phyloP scores from a whole-genome alignment of 2,113 vertebrate species.

The Grus americana region DNA sequence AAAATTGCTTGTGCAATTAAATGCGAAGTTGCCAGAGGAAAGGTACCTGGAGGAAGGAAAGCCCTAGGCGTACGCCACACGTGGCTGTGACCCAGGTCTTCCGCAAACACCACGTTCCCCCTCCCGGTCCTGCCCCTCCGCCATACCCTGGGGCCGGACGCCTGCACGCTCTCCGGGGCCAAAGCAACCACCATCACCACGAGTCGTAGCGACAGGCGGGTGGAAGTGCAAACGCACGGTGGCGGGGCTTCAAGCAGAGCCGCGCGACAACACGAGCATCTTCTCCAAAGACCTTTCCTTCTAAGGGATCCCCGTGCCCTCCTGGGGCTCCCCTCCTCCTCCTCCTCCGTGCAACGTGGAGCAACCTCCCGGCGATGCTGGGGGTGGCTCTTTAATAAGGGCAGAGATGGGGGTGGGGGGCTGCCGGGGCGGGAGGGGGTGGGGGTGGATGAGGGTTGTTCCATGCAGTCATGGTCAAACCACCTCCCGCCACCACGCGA shows the following conservation, averaged over 20 bases:
- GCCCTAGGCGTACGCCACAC: rapidly evolving
- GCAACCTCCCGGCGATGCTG: not conserved
- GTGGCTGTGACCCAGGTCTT: not conserved
- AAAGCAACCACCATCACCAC: not conserved
- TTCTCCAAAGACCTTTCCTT: not conserved
- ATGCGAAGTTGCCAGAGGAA: not conserved
- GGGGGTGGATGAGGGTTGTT: not conserved
- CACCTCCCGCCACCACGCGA: slow-evolving; percentile 2
- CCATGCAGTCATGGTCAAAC: slow-evolving; percentile 33
- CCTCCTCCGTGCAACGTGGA: not conserved
- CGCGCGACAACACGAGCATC: rapidly evolving
- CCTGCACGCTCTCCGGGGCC: not conserved
- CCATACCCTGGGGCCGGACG: not conserved
- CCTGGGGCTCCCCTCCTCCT: not conserved
- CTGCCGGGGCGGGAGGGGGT: not conserved
- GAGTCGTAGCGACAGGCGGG: not conserved
- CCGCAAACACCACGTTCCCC: not conserved
- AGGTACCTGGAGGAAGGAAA: not conserved
- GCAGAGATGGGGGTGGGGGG: not conserved
- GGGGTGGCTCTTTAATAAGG: not conserved
- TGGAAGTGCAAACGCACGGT: not conserved
- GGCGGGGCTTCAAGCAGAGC: not conserved
- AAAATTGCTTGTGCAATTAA: not conserved
- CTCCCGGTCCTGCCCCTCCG: not conserved
- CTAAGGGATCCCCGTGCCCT: not conserved